These are phyloP conservation scores for Hetaerina americana DNA, from an alignment of 1,140 invertebrate genomes.

Conservation along the genomic window DNA sequence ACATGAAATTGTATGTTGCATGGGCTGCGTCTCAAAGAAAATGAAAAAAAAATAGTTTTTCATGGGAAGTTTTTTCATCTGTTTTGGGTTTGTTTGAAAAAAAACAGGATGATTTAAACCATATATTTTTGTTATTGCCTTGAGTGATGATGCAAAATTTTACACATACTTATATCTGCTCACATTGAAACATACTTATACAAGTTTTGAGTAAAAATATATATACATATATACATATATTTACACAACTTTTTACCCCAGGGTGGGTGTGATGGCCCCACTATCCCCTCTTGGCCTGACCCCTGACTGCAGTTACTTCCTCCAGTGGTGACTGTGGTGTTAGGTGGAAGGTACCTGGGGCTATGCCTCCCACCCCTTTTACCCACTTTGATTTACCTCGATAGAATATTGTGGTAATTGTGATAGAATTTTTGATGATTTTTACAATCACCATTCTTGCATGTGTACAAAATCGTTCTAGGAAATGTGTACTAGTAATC, in stretches of 20 bases:
- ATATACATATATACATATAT: slow-evolving; percentile 30
- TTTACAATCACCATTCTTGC: slow-evolving; percentile 40
- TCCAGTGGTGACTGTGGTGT: neutral
- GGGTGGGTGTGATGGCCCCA: neutral
- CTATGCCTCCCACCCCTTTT: slow-evolving; percentile 34
- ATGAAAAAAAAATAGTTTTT: slow-evolving; percentile 11
- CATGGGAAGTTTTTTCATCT: slow-evolving; percentile 11
- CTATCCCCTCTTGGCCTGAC: neutral
- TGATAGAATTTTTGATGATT: slow-evolving; percentile 43
- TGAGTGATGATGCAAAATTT: slow-evolving; percentile 25
- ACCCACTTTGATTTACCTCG: slow-evolving; percentile 15
- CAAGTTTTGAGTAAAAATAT: slow-evolving; percentile 17
- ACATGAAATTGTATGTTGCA: neutral
- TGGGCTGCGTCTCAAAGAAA: slow-evolving; percentile 13
- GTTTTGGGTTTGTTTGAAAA: slow-evolving; percentile 14
- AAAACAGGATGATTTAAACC: slow-evolving; percentile 32
- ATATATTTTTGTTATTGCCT: slow-evolving; percentile 35
- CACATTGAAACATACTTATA: slow-evolving; percentile 13
- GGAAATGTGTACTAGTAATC: slow-evolving; percentile 28
- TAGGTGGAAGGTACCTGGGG: slow-evolving; percentile 34
- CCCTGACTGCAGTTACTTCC: neutral
- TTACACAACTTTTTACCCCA: slow-evolving; percentile 42
- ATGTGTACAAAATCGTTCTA: slow-evolving; percentile 27
- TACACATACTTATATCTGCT: slow-evolving; percentile 15
- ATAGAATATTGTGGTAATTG: slow-evolving; percentile 33